Percentiles rank a stretch among this genome's conserved stretches.
phyloP scores from a whole-genome alignment of 2,797 vertebrate genomes.

The Clarias laeviceps region DNA sequence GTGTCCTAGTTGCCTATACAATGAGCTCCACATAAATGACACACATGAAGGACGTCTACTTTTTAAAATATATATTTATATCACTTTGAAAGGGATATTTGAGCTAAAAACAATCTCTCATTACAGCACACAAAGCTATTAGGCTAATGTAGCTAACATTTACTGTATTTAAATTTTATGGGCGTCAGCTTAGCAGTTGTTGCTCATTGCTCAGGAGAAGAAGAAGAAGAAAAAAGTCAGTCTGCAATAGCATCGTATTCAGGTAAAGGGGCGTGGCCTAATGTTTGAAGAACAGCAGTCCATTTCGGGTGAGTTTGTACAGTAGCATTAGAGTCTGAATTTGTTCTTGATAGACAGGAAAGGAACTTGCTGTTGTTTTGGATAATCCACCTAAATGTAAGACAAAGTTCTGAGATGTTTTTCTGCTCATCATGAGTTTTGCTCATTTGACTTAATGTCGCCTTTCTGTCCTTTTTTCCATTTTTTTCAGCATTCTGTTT shows the following conservation, averaged over 20 bases:
- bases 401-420: neutral
- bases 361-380: neutral
- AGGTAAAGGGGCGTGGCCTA: slow-evolving; percentile 3
- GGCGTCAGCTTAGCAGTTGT: neutral
- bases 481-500: no score
- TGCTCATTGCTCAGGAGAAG: neutral
- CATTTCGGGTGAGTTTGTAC: neutral
- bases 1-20: slow-evolving; percentile 34
- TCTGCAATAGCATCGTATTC: no score
- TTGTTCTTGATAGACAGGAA: neutral
- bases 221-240: neutral
- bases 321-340: neutral
- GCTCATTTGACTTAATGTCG: neutral
- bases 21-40: slow-evolving; percentile 9
- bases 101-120: neutral
- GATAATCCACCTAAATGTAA: neutral
- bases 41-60: slow-evolving; percentile 1
- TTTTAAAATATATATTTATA: neutral
- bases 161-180: no score
- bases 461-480: neutral
- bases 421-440: neutral
- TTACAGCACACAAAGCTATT: neutral
- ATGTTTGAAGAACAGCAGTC: neutral
- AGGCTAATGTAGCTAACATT: neutral
- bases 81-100: neutral